Conservation (phyloP, 2,888 invertebrate species). For the Caenorhabditis macrosperma region DNA sequence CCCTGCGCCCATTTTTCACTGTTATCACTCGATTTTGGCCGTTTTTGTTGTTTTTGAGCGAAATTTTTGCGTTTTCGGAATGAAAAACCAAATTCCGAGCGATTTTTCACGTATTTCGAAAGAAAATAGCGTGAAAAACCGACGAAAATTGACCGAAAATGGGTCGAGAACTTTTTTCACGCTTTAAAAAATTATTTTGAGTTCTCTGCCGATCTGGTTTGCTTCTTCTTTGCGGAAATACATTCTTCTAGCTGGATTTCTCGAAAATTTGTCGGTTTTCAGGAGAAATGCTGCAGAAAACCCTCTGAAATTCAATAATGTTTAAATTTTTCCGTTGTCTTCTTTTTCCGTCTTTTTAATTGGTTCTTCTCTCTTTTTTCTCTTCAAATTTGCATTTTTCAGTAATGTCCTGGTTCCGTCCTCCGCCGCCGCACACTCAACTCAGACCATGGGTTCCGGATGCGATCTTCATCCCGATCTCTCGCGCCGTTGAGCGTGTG, state of each 20-base stretch:
- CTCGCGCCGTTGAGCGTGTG: conserved; percentile 77
- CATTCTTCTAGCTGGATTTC: too few species aligned
- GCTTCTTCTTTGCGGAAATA: too few species aligned
- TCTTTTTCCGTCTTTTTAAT: too few species aligned
- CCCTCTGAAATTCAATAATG: neutral
- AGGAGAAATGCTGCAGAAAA: neutral
- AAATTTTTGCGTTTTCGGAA: neutral
- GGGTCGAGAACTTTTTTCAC: neutral
- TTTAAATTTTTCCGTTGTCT: neutral
- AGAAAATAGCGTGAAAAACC: neutral
- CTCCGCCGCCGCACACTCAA: conserved; percentile 77
- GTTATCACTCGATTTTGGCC: conserved; percentile 12
- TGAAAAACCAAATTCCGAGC: neutral
- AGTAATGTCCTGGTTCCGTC: conserved; percentile 75
- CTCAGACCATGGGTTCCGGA: conserved; percentile 78
- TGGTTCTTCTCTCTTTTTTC: neutral
- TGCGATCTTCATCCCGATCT: conserved; percentile 78
- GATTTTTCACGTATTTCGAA: neutral
- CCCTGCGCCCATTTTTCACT: conserved; percentile 15
- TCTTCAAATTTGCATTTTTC: neutral
- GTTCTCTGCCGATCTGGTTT: too few species aligned
- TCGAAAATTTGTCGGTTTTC: too few species aligned
- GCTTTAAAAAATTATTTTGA: neutral
- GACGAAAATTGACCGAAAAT: neutral
- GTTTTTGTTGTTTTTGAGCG: conserved; percentile 10